Base-by-base conservation (phyloP, 2,797 vertebrate genomes). In the Botia kubotai region DNA sequence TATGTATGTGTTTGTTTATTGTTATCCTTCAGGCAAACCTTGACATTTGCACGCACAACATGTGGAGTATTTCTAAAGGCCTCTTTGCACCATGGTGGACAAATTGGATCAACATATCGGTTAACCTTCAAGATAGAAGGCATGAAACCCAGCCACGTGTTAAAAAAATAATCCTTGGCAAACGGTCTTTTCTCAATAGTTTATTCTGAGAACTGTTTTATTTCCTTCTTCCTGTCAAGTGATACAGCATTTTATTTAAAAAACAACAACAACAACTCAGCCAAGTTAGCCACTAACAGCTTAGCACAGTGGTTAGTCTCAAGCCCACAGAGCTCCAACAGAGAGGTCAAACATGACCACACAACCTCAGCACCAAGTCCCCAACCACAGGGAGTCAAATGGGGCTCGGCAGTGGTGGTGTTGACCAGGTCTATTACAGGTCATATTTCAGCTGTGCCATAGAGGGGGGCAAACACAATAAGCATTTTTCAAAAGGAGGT, bases 51-150 rank as follows among this genome's bases (percentile, higher is more conserved):
- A 83, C 75, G 78, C 88, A 82, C 86, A 83, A 87, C 91, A 91
- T 89, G 87, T 90, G 89, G 92, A 92, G 89, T 91, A 92, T 92
- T 93, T 92, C 89, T 90, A 90, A 92, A 93, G 90, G 90, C 90
- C 84, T 92, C 43, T 93, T 90, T 5, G 91, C 84, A 89, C 87
- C 78, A 92, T 86, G 84, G 82, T 88, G 87, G 90, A 93, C 91
- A 93, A 93, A 93, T 92, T 93, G 91, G 92, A 93, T 94, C 91
- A 93, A 92, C 88, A 90, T 92, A 91, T 93, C 86, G 85, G 90
- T 93, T 93, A 92, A 93, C 91, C 92, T 93, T 93, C 91, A 91
- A 86, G 83, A 90, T 84, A 90, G 89, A 91, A 88, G 87, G 91
- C 89, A 91, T 92, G 90, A 93, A 89, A 88, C 88, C 88, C 86